A percentile compares a stretch with the other conserved stretches of the same genome.
phyloP scores from a whole-genome alignment of 2,113 vertebrate species.

The Onychorhynchus coronatus region DNA sequence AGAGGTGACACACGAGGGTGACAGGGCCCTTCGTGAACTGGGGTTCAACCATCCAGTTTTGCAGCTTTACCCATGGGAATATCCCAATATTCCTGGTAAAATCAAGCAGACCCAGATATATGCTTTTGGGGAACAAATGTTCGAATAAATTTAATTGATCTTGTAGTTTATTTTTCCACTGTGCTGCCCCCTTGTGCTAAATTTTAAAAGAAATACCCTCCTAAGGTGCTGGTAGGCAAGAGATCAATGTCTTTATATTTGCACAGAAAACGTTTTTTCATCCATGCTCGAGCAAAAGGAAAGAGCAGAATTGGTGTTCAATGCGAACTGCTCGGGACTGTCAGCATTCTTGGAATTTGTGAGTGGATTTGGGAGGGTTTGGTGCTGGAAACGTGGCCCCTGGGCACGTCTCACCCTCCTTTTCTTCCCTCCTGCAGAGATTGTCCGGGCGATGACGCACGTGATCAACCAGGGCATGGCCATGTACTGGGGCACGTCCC shows the following conservation, averaged over 20 bases:
- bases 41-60: rapidly evolving
- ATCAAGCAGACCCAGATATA: rapidly evolving
- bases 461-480: constrained; percentile 98
- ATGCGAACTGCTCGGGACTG: not conserved
- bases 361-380: not conserved
- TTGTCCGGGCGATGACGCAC: constrained; percentile 94
- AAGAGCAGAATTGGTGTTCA: rapidly evolving
- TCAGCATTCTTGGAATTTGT: rapidly evolving
- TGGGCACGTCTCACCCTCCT: rapidly evolving
- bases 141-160: not conserved
- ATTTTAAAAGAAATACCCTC: not conserved
- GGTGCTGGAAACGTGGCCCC: not conserved
- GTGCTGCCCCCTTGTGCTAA: constrained; percentile 69
- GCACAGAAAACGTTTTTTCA: not conserved
- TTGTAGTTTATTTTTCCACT: not conserved
- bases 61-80: not conserved
- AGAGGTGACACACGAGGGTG: not conserved
- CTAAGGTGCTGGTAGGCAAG: rapidly evolving
- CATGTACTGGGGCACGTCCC: constrained; percentile 98
- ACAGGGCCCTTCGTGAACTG: rapidly evolving
- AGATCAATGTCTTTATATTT: rapidly evolving
- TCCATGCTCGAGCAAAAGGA: rapidly evolving
- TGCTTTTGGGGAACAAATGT: not conserved
- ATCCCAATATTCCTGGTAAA: not conserved
- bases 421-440: constrained; percentile 71